Evolutionary conservation across 1,140 invertebrate species (phyloP).

Genomic region (Trichoplusia ni): DNA sequence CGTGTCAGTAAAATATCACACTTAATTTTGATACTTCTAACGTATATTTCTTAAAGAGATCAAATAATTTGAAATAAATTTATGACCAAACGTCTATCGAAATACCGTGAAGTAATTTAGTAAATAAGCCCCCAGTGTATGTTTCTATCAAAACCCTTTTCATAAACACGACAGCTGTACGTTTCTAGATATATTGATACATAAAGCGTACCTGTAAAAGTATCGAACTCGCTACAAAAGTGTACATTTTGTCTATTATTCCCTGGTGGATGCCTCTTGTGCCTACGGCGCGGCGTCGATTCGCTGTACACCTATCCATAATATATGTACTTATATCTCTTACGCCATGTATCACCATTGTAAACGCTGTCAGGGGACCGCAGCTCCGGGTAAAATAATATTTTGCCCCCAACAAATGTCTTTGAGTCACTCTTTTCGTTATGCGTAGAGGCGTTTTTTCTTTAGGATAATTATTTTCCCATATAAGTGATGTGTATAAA

Average conservation of each 20-base stretch:
- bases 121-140: no score
- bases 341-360: constrained; percentile 1
- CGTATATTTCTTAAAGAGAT: no score
- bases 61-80: no score
- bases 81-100: no score
- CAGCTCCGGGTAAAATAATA: background rate
- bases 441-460: background rate
- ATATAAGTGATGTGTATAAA: background rate
- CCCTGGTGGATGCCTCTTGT: background rate
- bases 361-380: constrained; percentile 14
- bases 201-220: background rate
- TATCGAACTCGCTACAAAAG: background rate
- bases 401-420: constrained; percentile 6
- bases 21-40: no score
- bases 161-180: no score
- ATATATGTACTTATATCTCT: background rate
- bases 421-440: background rate
- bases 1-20: no score
- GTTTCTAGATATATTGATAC: background rate
- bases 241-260: background rate
- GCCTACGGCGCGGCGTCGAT: constrained; percentile 7
- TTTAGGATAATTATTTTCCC: background rate
- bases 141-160: no score
- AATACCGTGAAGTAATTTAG: no score
- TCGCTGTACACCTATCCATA: background rate